Percentiles rank a stretch among this genome's conserved stretches.
Evolutionary conservation across 2,888 invertebrate species (phyloP).

Genomic region (Melinaea menophilus): DNA sequence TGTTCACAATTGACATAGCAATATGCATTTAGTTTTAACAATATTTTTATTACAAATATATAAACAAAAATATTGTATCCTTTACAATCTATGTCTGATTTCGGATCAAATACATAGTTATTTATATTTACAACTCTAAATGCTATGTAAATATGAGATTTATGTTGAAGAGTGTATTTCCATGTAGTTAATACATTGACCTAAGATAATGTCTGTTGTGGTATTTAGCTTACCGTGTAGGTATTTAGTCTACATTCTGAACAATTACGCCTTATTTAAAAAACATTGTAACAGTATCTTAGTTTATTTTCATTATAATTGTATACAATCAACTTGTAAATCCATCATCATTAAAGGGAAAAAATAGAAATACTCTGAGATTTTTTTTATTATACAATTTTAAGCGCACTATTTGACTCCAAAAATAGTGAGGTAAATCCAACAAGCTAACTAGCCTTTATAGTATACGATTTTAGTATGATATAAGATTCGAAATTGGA

Average conservation of each 20-base stretch:
- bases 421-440: no score
- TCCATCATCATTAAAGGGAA: not conserved
- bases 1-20: slow-evolving; percentile 22
- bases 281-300: slow-evolving; percentile 26
- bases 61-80: not conserved
- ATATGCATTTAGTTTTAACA: slow-evolving; percentile 9
- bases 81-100: no score
- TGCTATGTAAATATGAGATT: not conserved
- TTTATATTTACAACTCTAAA: slow-evolving; percentile 16
- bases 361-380: no score
- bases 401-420: no score
- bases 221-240: slow-evolving; percentile 48
- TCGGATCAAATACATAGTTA: no score
- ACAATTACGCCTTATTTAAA: slow-evolving; percentile 44
- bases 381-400: no score
- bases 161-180: no score
- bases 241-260: slow-evolving; percentile 45
- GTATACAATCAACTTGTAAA: slow-evolving; percentile 11
- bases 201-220: slow-evolving; percentile 28
- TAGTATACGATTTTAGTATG: no score
- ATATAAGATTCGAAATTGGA: no score
- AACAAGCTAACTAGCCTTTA: no score
- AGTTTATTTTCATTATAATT: slow-evolving; percentile 15
- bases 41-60: slow-evolving; percentile 10
- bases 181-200: slow-evolving; percentile 12